Evolutionary conservation across 2,888 invertebrate genomes (phyloP), one percentile per base, ranked within the genome.

Genomic region (Heliconius aoede): DNA sequence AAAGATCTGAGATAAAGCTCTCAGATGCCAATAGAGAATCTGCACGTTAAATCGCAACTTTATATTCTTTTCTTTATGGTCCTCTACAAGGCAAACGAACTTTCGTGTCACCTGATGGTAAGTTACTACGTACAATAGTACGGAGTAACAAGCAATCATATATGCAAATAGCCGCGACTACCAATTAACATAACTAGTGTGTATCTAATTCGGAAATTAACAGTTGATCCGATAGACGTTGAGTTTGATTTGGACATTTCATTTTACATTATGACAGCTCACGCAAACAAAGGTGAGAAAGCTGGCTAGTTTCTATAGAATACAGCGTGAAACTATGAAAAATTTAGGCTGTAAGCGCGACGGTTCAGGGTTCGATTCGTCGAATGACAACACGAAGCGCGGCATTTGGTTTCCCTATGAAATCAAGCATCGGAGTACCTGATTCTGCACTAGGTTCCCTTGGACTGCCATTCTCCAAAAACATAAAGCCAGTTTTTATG

Each of bases 141-240:
- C 36, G 36, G 11, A 40, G 36, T 13, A 40, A 40, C 36, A 4
- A 76, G 74, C 76, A 78, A 79, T 81, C 79, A 77, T 77, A 77
- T 78, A 83, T 83, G 83, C 81, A 82, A 82, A 83, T 83, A 73
- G 58, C 68, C 58, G 77, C 77, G 76, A 60, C 73, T 62, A 78
- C 77, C 78, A 83, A 83, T 83, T 83, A 83, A 80, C 83, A 82
- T 83, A 83, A 81, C 83, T 82, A 81, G 80, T 76, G 78, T 79
- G 73, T 80, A 81, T 79, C 78, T 81, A 81, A 82, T 81, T 78
- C 67, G 67, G 58, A 79, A 81, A 80, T 81, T 81, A 79, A 74
- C 76, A 72, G 69, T 36, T 58, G 60, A 62, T 28, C 36, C 62
- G 76, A 74, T 67, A 46, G 62, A 71, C 32, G 15, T 21, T 26